These are phyloP conservation scores for Chorisops tibialis DNA, from an alignment of 2,888 invertebrate genomes.

Conservation along the genomic window DNA sequence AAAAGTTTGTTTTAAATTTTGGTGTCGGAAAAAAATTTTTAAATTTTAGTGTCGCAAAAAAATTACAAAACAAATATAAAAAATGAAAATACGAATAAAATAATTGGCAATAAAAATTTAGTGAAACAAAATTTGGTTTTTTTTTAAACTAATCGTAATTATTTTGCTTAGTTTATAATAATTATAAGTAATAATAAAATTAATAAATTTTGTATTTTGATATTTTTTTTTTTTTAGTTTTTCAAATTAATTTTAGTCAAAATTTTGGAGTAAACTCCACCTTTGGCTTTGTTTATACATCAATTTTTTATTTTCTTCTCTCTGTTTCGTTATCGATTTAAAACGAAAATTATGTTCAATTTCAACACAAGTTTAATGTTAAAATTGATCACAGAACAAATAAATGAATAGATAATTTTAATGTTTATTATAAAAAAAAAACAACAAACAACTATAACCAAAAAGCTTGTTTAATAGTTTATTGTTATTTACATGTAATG, in stretches of 20 bases:
- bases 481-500: not conserved
- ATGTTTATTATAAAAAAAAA: no score
- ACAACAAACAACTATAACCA: no score
- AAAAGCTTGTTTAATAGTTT: not conserved
- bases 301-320: not conserved
- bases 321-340: not conserved
- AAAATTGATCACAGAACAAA: slow-evolving; percentile 30
- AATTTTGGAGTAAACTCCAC: slow-evolving; percentile 52
- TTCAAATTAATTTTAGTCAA: slow-evolving; percentile 6
- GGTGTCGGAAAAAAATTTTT: no score
- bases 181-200: no score
- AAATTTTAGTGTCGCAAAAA: slow-evolving; percentile 32
- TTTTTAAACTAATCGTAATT: no score
- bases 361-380: slow-evolving; percentile 38
- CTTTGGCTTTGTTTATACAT: slow-evolving; percentile 41
- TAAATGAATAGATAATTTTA: not conserved
- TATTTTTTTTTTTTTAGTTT: no score
- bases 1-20: no score
- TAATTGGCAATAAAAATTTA: slow-evolving; percentile 25
- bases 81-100: slow-evolving; percentile 32
- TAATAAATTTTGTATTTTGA: no score
- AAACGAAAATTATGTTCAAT: slow-evolving; percentile 13
- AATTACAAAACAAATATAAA: slow-evolving; percentile 7
- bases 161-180: no score
- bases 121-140: no score